Conservation (phyloP, 1,140 invertebrate genomes). For the Drosophila neocordata region DNA sequence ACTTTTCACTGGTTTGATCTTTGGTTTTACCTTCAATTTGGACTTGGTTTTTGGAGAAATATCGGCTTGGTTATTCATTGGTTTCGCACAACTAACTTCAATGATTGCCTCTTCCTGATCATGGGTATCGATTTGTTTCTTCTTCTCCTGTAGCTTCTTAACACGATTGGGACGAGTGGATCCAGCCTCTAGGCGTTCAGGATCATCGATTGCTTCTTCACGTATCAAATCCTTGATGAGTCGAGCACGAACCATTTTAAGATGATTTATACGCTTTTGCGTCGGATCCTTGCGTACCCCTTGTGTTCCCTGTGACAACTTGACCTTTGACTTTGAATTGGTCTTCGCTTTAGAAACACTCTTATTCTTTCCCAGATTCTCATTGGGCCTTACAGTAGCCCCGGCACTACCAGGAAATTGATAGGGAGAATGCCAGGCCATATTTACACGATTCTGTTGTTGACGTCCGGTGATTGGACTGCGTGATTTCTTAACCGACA, state of each 20-base stretch:
- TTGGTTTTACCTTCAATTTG: neutral
- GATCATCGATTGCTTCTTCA: constrained; percentile 52
- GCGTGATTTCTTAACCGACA: neutral
- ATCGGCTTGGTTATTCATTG: too few species aligned
- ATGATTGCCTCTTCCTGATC: neutral
- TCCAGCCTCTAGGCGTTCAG: constrained; percentile 26
- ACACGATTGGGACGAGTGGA: neutral
- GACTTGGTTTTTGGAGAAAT: neutral
- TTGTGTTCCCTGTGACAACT: neutral
- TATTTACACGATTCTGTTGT: constrained; percentile 4
- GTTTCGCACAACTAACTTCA: neutral
- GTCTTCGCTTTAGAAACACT: neutral
- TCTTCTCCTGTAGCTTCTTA: neutral
- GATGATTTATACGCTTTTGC: neutral
- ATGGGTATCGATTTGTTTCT: neutral
- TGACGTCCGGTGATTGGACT: neutral
- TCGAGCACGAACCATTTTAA: constrained; percentile 23
- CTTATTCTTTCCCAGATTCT: neutral
- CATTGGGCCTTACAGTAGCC: constrained; percentile 11
- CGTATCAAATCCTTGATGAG: constrained; percentile 19
- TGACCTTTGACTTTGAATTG: constrained; percentile 1
- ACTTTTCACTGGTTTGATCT: neutral
- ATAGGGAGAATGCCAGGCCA: constrained; percentile 30
- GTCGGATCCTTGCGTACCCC: neutral
- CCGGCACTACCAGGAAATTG: constrained; percentile 37